Percentiles rank a stretch among this genome's conserved stretches.
These are phyloP conservation scores for Poeciliopsis presidionis DNA, from an alignment of 2,797 vertebrate species.

Conservation along the genomic window DNA sequence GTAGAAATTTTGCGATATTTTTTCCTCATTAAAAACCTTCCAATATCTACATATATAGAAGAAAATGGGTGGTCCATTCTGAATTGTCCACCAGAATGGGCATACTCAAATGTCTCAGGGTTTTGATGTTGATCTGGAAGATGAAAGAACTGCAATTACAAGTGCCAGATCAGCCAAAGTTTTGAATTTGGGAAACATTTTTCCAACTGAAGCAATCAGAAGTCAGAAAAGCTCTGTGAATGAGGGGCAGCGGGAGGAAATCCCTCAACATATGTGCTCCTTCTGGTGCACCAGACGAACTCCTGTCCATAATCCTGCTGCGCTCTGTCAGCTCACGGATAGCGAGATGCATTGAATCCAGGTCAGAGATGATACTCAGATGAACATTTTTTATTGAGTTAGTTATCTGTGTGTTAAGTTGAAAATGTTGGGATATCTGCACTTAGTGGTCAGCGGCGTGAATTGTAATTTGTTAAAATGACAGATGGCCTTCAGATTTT, in stretches of 20 bases:
- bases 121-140: background rate
- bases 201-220: background rate
- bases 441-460: no score
- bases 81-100: background rate
- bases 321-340: background rate
- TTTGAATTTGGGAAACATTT: background rate
- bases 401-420: no score
- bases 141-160: background rate
- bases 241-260: background rate
- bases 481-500: no score
- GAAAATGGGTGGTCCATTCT: background rate
- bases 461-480: no score
- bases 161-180: background rate
- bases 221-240: background rate
- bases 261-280: background rate
- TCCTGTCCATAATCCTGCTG: background rate
- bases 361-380: no score
- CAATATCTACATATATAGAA: background rate
- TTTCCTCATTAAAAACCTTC: no score
- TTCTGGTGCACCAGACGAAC: background rate
- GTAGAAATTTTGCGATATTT: no score
- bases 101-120: background rate
- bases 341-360: background rate
- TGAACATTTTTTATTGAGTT: no score
- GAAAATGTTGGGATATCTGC: no score